These are phyloP conservation scores for Aythya baeri DNA, from an alignment of 2,113 vertebrate genomes.

Conservation along the genomic window DNA sequence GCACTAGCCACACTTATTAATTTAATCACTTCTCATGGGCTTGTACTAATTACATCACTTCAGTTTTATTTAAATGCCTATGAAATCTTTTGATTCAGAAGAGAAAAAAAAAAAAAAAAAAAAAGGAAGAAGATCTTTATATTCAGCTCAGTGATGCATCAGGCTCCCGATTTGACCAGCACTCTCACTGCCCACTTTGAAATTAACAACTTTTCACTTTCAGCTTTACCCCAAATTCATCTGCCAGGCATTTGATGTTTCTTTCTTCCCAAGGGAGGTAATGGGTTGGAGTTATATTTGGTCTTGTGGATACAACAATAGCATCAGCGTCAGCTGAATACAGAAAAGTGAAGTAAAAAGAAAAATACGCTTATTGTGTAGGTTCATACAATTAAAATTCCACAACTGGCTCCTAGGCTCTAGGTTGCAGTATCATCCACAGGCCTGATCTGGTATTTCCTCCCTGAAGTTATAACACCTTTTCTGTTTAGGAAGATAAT, in stretches of 20 bases:
- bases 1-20: background rate
- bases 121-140: background rate
- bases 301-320: background rate
- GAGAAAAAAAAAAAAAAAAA: background rate
- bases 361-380: background rate
- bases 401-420: background rate
- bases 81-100: constrained; percentile 33
- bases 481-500: background rate
- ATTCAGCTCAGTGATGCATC: background rate
- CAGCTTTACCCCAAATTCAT: background rate
- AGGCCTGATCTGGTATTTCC: background rate
- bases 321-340: background rate
- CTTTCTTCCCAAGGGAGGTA: background rate
- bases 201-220: background rate
- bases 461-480: background rate
- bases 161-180: background rate
- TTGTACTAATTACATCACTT: constrained; percentile 43
- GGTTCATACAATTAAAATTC: background rate
- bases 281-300: background rate
- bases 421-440: background rate
- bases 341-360: background rate
- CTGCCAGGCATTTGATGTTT: background rate
- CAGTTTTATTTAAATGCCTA: constrained; percentile 17
- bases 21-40: constrained; percentile 16
- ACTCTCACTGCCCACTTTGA: background rate